Evolutionary conservation across 2,888 invertebrate genomes (phyloP).

Genomic region (Chironomus riparius): DNA sequence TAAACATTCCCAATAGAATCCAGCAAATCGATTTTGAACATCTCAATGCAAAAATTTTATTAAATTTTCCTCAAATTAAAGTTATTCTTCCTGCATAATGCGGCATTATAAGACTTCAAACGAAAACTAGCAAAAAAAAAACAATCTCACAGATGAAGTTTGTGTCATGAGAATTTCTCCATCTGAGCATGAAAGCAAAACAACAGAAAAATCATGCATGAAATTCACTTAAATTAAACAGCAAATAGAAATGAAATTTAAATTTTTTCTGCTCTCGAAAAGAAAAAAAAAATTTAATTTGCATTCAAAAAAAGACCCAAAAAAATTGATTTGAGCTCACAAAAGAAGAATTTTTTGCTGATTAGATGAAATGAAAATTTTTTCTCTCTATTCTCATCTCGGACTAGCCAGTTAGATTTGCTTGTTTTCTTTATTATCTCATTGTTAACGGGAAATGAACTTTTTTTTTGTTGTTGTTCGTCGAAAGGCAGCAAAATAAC

Average conservation of each 20-base stretch:
- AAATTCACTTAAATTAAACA: not conserved
- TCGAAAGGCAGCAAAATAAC: not conserved
- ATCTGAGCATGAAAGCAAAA: not conserved
- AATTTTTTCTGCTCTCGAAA: not conserved
- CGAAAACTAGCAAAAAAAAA: too few relatives aligned
- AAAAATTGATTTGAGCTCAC: not conserved
- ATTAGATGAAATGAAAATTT: not conserved
- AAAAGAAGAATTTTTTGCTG: not conserved
- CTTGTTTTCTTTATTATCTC: not conserved
- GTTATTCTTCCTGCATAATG: too few relatives aligned
- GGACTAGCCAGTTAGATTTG: too few relatives aligned
- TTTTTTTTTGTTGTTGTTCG: not conserved
- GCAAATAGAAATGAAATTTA: not conserved
- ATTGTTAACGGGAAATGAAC: slow-evolving; percentile 4
- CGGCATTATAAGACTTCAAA: too few relatives aligned
- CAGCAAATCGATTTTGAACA: too few relatives aligned
- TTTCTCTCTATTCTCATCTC: not conserved
- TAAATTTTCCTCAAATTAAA: too few relatives aligned
- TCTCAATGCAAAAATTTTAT: too few relatives aligned
- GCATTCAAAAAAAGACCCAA: not conserved
- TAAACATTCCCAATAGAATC: too few relatives aligned
- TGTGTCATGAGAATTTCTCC: too few relatives aligned
- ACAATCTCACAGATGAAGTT: too few relatives aligned
- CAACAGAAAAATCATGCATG: not conserved
- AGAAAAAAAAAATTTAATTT: not conserved